Base-by-base conservation (phyloP, 2,797 vertebrate genomes). In the Sebastes melanostomus region DNA sequence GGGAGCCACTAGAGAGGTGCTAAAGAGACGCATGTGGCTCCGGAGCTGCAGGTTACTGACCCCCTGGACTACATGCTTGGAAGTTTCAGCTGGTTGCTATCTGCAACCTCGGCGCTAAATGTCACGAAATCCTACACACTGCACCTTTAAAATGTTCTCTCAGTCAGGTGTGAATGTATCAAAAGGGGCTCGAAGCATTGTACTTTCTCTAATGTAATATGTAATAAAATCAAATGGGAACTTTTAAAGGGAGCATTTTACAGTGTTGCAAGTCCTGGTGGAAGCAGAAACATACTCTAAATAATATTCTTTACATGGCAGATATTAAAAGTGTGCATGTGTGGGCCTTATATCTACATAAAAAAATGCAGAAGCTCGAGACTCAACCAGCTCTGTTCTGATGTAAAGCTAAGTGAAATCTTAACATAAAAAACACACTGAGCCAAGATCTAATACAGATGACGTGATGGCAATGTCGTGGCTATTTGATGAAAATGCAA, bases 11-110 rank as follows among this genome's bases (percentile, higher is more conserved):
- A 0, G 38, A 42, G 38, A 42, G 38, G 38, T 0, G 38, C 13
- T 42, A 1, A 42, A 42, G 38, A 42, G 14, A 0, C 0, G 5
- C 38, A 42, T 42, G 5, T 0, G 38, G 14, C 38, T 42, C 38
- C 0, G 5, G 38, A 42, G 38, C 38, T 0, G 38, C 38, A 42
- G 14, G 38, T 42, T 42, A 14, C 38, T 0, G 38, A 42, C 14
- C 14, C 34, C 38, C 32, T 38, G 5, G 0, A 0, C 42, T 18
- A 50, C 16, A 50, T 8, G 46, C 18, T 20, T 50, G 16, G 18
- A 50, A 50, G 46, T 8, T 50, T 50, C 18, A 20, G 46, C 46
- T 20, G 18, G 46, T 50, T 50, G 18, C 46, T 1, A 50, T 46
- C 14, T 46, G 42, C 42, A 46, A 46, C 42, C 42, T 16, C 42